A percentile compares a stretch with the other conserved stretches of the same genome.
phyloP scores from a whole-genome alignment of 2,888 invertebrate species.

The Ceraclea dissimilis region DNA sequence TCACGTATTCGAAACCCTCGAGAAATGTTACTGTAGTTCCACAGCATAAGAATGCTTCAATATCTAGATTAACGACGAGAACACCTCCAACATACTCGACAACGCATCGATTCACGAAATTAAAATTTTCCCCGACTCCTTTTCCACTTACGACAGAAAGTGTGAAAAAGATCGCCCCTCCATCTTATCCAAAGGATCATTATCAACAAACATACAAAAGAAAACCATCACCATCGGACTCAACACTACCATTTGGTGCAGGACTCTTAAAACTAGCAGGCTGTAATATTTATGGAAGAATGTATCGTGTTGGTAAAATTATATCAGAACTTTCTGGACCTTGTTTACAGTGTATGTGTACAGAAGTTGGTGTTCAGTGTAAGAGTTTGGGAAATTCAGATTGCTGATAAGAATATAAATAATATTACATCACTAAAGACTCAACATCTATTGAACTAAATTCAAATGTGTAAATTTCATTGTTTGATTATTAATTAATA shows the following conservation, averaged over 20 bases:
- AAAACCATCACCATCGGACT: conserved; percentile 19
- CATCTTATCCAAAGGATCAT: conserved; percentile 15
- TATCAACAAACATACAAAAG: conserved; percentile 21
- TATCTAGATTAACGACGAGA: conserved; percentile 19
- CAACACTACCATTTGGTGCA: conserved; percentile 34
- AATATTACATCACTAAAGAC: too few relatives aligned
- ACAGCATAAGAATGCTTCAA: conserved; percentile 19
- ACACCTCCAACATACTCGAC: conserved; percentile 18
- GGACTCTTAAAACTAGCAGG: conserved; percentile 72
- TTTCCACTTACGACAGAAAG: conserved; percentile 17
- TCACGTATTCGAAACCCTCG: conserved; percentile 18
- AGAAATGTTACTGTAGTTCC: conserved; percentile 12
- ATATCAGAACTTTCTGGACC: conserved; percentile 75
- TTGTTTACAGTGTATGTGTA: conserved; percentile 80
- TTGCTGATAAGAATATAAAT: neutral
- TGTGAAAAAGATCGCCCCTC: conserved; percentile 15
- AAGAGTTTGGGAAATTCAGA: conserved; percentile 34
- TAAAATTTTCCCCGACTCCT: conserved; percentile 15
- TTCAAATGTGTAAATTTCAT: too few relatives aligned
- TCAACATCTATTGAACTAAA: too few relatives aligned
- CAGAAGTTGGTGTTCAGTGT: conserved; percentile 80
- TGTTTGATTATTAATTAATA: too few relatives aligned
- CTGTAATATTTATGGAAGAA: conserved; percentile 83
- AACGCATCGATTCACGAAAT: conserved; percentile 18
- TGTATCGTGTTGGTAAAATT: conserved; percentile 77